Percentiles rank a stretch among this genome's conserved stretches.
Conservation (phyloP, 2,888 invertebrate genomes). For the Orthonevra nobilis region DNA sequence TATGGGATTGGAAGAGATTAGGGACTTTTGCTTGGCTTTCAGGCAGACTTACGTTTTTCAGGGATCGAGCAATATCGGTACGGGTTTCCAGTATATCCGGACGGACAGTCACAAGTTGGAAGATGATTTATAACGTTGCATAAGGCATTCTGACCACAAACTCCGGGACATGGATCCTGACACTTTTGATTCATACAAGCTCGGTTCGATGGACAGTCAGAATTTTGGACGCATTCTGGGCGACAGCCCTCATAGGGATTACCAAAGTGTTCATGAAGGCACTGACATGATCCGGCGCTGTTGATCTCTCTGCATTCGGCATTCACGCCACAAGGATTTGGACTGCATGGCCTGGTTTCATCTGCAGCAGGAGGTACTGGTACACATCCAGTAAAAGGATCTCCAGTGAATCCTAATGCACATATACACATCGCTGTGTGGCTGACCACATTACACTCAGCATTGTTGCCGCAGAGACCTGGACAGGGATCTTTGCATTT, state of each 20-base stretch:
- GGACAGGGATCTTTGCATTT: conserved; percentile 88
- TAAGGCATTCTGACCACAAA: conserved; percentile 87
- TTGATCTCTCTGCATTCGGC: conserved; percentile 85
- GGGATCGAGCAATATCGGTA: conserved; percentile 84
- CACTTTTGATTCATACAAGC: conserved; percentile 89
- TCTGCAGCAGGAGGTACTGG: conserved; percentile 75
- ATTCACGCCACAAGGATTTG: conserved; percentile 85
- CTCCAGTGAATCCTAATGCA: conserved; percentile 84
- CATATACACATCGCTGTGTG: conserved; percentile 83
- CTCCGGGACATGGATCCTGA: conserved; percentile 88
- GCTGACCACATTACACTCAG: conserved; percentile 82
- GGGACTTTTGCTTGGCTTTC: background rate
- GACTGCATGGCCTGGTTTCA: conserved; percentile 81
- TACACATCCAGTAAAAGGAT: conserved; percentile 83
- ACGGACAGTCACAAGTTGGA: conserved; percentile 85
- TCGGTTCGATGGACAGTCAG: conserved; percentile 87
- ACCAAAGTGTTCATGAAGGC: conserved; percentile 84
- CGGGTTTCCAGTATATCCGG: conserved; percentile 89
- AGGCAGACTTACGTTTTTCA: conserved; percentile 82
- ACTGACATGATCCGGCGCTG: conserved; percentile 85
- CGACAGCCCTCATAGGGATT: conserved; percentile 87
- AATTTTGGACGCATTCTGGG: conserved; percentile 89
- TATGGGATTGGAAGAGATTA: conserved; percentile 42
- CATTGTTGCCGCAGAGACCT: conserved; percentile 83
- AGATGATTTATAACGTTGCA: conserved; percentile 88